Base-by-base conservation (phyloP, 2,888 invertebrate genomes). In the Anoplius nigerrimus region DNA sequence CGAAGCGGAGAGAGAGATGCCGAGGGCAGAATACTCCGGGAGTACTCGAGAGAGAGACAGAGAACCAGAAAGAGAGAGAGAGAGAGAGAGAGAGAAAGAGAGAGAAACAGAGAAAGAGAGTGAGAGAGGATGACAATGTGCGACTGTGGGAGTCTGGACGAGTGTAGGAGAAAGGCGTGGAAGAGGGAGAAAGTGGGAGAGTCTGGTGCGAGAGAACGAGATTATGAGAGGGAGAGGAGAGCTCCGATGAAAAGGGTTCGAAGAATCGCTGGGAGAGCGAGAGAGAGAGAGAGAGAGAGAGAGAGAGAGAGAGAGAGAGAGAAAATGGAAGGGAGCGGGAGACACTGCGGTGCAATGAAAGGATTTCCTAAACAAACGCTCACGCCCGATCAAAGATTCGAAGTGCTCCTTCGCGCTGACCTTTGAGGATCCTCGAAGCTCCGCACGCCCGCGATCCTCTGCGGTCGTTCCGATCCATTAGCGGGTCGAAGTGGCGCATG, bases 311-410 rank as follows among this genome's bases (percentile, higher is more conserved):
- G 16, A 34, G 55, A 34, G 45, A 20, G 20, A 18, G 2, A 20
- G 46, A 24, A n/a, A n/a, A n/a, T n/a, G n/a, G n/a, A n/a, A 57
- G 46, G 24, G 48, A 48, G n/a, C 20, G 22, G n/a, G 45, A 4
- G 27, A 52, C 48, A 42, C 24, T 22, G 48, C 24, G 27, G 48
- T 16, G 24, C 48, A 24, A 42, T 52, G 53, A 62, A 62, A 66
- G 61, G 68, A 68, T 69, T 59, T 56, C 67, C 69, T 67, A 67
- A 69, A 67, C 69, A 61, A 69, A 61, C 69, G 68, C 18, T 66
- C 69, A 69, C 52, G 60, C 45, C 67, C 55, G 68, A 69, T 66
- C 68, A 22, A 55, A 69, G 67, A 56, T 60, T 66, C 56, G 55
- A 66, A 59, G 55, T 55, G 42, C 63, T 65, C 55, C 24, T 34